Base-by-base conservation (phyloP, 2,113 vertebrate genomes). In the Syngnathus typhle region DNA sequence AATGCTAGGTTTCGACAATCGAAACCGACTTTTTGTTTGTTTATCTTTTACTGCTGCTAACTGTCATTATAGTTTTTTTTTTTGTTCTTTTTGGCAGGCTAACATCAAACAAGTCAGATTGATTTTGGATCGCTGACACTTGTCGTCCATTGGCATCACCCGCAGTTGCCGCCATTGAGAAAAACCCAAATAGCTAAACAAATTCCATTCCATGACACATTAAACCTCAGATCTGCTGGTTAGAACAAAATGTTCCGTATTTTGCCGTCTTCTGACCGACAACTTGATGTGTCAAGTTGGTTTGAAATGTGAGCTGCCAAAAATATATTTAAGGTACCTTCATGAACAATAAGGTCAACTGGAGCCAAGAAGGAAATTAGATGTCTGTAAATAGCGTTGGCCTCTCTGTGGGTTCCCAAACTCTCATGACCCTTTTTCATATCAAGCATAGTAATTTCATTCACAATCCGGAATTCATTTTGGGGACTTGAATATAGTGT, bases 371-470 rank as follows among this genome's bases (percentile, higher is more conserved):
- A 44, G 4, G 41, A 44, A 62, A 62, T 44, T 27, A 62, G 60
- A 62, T 27, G 60, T 61, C 60, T 21, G 10, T 7, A 61, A 62
- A 62, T 62, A 44, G 60, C 15, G n/a, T n/a, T 0, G 7, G 37
- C 37, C 39, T 39, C 59, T n/a, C 37, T 39, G 36, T 6, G 36
- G 59, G 38, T 61, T 61, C 37, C 60, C 21, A 38, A 32, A 23
- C 58, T 19, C 43, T 21, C 23, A 62, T 62, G 60, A 62, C 60
- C 41, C 21, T 10, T 62, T 58, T 44, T 46, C 60, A 44, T 16
- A 44, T 62, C 60, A 62, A 23, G 41, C 60, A 62, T 46, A 62
- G 60, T 23, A 23, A 62, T 62, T 62, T 62, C 5, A 27, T 62
- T 44, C 41, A 44, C 21, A 15, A 44, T 16, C 41, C 18, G n/a